Evolutionary conservation across 1,140 invertebrate genomes (phyloP).

Genomic region (Muscidifurax raptorellus): DNA sequence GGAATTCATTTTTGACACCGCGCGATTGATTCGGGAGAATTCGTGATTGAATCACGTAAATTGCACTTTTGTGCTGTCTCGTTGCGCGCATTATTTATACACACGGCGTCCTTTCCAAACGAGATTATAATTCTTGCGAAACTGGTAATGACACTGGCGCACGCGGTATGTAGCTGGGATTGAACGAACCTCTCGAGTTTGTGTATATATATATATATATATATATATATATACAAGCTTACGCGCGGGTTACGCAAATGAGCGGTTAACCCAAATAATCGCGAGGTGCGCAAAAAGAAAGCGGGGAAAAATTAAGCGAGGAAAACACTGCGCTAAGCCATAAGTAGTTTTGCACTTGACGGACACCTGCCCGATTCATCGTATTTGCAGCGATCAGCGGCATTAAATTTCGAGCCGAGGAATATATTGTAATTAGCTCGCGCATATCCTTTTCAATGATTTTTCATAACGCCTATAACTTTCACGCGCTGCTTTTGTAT

Average conservation of each 20-base stretch:
- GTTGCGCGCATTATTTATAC: not conserved
- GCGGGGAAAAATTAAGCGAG: no score
- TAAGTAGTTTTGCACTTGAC: not conserved
- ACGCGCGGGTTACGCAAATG: not conserved
- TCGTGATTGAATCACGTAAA: not conserved
- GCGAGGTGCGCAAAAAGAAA: constrained; percentile 1
- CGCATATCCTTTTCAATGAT: not conserved
- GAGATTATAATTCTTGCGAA: not conserved
- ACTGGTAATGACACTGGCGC: constrained; percentile 16
- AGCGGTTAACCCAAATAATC: not conserved
- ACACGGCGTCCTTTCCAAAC: not conserved
- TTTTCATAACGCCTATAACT: constrained; percentile 47
- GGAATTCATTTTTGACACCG: not conserved
- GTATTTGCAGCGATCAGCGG: no score
- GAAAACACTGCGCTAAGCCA: no score
- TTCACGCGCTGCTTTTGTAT: constrained; percentile 49
- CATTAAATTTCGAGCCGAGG: no score
- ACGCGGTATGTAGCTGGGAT: not conserved
- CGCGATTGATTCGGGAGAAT: not conserved
- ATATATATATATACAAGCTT: no score
- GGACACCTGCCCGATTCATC: no score
- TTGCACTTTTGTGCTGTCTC: not conserved
- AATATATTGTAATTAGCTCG: no score
- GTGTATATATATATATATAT: no score
- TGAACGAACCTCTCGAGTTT: not conserved